These are phyloP conservation scores for Athalia rosae DNA, from an alignment of 2,888 invertebrate species.

Conservation along the genomic window DNA sequence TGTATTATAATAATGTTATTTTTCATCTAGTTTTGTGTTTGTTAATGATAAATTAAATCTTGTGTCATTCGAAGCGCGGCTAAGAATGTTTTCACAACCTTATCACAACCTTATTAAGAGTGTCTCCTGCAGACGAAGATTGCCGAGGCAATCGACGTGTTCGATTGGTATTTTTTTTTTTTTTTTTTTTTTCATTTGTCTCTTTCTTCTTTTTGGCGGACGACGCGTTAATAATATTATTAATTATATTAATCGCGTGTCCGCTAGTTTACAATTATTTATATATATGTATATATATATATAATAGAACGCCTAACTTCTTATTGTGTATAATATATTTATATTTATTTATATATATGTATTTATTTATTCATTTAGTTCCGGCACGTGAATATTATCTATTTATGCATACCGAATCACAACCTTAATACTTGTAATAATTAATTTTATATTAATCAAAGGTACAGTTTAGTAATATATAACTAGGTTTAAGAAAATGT, in stretches of 20 bases:
- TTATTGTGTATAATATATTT: conserved; percentile 49
- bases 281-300: conserved; percentile 34
- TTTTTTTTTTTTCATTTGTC: no score
- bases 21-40: neutral
- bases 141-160: neutral
- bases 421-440: conserved; percentile 68
- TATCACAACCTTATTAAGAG: conserved; percentile 73
- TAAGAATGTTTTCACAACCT: conserved; percentile 72
- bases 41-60: conserved; percentile 58
- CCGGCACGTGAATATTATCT: conserved; percentile 40
- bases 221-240: conserved; percentile 26
- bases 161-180: no score
- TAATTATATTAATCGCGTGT: conserved; percentile 30
- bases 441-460: conserved; percentile 58
- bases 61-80: conserved; percentile 67
- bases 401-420: conserved; percentile 63
- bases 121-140: conserved; percentile 57
- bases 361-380: conserved; percentile 49
- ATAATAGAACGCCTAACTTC: conserved; percentile 45
- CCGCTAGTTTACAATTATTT: conserved; percentile 27
- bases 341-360: conserved; percentile 31
- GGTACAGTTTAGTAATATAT: conserved; percentile 43
- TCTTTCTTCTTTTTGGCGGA: neutral
- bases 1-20: conserved; percentile 6
- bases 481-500: conserved; percentile 15